Base-by-base conservation (phyloP, 2,113 vertebrate species). In the Aphyosemion australe region DNA sequence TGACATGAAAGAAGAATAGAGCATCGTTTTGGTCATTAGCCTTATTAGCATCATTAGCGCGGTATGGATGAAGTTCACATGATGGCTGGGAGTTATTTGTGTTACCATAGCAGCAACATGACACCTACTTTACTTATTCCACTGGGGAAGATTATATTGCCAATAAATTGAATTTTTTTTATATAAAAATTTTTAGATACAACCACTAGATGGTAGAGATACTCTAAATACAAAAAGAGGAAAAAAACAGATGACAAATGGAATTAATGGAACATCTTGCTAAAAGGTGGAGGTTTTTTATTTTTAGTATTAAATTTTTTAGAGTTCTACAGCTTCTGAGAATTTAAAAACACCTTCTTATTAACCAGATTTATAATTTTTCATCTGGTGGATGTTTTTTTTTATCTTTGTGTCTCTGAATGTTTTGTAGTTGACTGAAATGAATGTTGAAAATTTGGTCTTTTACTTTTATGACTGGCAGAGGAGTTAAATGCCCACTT, bases 151-250 rank as follows among this genome's bases (percentile, higher is more conserved):
- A 51, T 65, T 64, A 20, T 50, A 61, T 56, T 63, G 39, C 5
- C n/a, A 50, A 62, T 19, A 41, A 74, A 48, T 60, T 15, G 52
- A 48, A 12, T 47, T 12, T 58, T 68, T 65, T 46, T 52, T 21
- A 7, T 7, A 59, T 59, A 26, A 65, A 45, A 34, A 1, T 49
- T 85, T 74, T 53, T 31, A 18, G 4, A 61, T 68, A 2, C n/a
- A 31, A 26, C 84, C 90, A 88, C 84, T 85, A 91, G 88, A 87
- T 90, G 87, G 87, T 74, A 63, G 69, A 72, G 55, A 74, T 61
- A 68, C 63, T 78, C 79, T 55, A 76, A 42, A 34, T 32, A 76
- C 37, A 52, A 37, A 56, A 50, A 26, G 26, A 26, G 2, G 4
- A 51, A 19, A 43, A 15, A 19, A 31, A 49, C 60, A 37, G 20